Base-by-base conservation (phyloP, 2,888 invertebrate species). In the Cerastis leucographa region DNA sequence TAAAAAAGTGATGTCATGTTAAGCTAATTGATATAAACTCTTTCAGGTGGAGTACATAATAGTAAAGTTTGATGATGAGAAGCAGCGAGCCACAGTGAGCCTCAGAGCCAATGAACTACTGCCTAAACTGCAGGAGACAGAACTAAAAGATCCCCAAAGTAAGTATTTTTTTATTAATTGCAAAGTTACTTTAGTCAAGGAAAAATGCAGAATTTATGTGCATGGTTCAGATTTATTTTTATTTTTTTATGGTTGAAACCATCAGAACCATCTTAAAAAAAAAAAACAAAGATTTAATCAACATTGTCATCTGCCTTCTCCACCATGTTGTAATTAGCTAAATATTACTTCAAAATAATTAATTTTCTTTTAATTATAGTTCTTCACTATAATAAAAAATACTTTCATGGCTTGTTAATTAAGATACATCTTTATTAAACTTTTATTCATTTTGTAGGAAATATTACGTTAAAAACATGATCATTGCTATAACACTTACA, bases 31-130 rank as follows among this genome's bases (percentile, higher is more conserved):
- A 70, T 65, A 7, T 51, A n/a, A 54, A 56, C 35, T 80, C 22
- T 94, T 93, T 78, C 87, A 96, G 96, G 98, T 99, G 73, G 99
- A 99, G 95, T 99, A 99, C 92, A 98, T 99, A 90, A 97, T 99
- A 76, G 98, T 99, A 5, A 99, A 99, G 93, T 99, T 99, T 96
- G 98, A 99, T 94, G 98, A 99, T 94, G 97, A 97, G 83, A 97
- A 98, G 62, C 98, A 98, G 94, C 97, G 97, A 85, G 99, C 98
- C 6, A 98, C 98, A 90, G 98, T 99, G 8, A 98, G 98, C 85
- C 97, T 99, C n/a, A 97, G 98, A 91, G 99, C 99, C 9, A 96
- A 97, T 85, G 98, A 99, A 85, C 94, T 99, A 49, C 96, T 99
- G 69, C 96, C 97, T 25, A 96, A 97, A 85, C 97, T 99, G 54